A percentile compares a stretch with the other conserved stretches of the same genome.
phyloP scores from a whole-genome alignment of 2,797 vertebrate genomes.

The Pempheris klunzingeri region DNA sequence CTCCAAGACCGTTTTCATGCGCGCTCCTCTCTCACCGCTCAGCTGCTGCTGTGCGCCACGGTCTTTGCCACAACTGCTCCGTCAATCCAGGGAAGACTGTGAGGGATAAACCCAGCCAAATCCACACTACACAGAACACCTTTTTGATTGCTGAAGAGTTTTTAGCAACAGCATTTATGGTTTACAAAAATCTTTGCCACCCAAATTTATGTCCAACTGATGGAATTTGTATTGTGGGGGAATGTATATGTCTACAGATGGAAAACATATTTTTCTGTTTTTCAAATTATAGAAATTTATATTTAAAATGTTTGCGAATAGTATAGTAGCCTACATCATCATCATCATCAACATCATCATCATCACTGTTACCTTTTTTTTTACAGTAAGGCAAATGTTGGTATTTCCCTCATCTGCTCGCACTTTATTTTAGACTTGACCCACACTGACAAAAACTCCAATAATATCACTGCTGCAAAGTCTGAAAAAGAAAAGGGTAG shows the following conservation, averaged over 20 bases:
- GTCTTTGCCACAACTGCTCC: constrained; percentile 64
- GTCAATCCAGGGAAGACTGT: constrained; percentile 49
- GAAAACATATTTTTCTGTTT: background rate
- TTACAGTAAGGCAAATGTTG: background rate
- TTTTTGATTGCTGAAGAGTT: background rate
- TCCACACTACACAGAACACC: background rate
- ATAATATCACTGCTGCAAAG: constrained; percentile 4
- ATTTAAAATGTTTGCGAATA: background rate
- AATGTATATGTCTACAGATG: background rate
- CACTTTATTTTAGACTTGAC: constrained; percentile 10
- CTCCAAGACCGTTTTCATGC: constrained; percentile 48
- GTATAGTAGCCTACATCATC: no score
- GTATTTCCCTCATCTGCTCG: background rate
- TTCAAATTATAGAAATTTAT: background rate
- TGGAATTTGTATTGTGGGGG: background rate
- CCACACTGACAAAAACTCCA: background rate
- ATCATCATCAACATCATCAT: no score
- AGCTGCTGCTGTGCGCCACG: constrained; percentile 67
- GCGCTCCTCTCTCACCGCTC: constrained; percentile 75
- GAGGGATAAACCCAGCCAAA: constrained; percentile 13
- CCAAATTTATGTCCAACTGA: background rate
- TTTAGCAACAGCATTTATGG: background rate
- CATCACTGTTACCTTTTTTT: background rate
- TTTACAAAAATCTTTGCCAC: background rate
- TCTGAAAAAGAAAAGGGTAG: constrained; percentile 8